Percentiles rank a stretch among this genome's conserved stretches.
These are phyloP conservation scores for Ctenosaura bakeri DNA, from an alignment of 2,797 vertebrate genomes.

Conservation along the genomic window DNA sequence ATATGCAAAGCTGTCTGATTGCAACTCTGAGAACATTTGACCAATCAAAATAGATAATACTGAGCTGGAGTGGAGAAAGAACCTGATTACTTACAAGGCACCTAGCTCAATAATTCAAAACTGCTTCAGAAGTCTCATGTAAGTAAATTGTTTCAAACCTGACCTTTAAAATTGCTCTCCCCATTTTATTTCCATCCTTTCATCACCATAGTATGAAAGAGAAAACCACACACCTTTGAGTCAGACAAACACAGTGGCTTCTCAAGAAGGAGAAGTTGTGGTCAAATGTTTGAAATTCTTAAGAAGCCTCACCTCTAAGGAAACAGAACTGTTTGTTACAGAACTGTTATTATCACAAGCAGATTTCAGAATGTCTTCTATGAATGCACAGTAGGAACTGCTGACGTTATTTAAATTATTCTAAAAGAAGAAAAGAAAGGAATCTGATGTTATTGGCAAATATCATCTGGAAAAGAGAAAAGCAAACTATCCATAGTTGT, in stretches of 20 bases:
- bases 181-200: not conserved
- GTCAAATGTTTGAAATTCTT: not conserved
- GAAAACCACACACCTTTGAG: not conserved
- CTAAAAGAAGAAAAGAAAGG: not conserved
- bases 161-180: not conserved
- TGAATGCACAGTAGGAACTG: not conserved
- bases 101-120: not conserved
- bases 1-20: not conserved
- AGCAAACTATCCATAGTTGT: not conserved
- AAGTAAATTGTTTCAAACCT: not conserved
- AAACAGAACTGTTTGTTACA: not conserved
- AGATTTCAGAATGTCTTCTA: not conserved
- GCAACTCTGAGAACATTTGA: too few species aligned
- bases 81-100: not conserved
- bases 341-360: not conserved
- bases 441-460: not conserved
- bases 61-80: not conserved
- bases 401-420: not conserved
- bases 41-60: not conserved
- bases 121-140: not conserved
- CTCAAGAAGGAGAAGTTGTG: not conserved
- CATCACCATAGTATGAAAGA: not conserved
- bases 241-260: not conserved
- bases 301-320: constrained; percentile 27
- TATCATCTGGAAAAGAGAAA: not conserved